These are phyloP conservation scores for Hyles euphorbiae DNA, from an alignment of 1,140 invertebrate species.

Conservation along the genomic window DNA sequence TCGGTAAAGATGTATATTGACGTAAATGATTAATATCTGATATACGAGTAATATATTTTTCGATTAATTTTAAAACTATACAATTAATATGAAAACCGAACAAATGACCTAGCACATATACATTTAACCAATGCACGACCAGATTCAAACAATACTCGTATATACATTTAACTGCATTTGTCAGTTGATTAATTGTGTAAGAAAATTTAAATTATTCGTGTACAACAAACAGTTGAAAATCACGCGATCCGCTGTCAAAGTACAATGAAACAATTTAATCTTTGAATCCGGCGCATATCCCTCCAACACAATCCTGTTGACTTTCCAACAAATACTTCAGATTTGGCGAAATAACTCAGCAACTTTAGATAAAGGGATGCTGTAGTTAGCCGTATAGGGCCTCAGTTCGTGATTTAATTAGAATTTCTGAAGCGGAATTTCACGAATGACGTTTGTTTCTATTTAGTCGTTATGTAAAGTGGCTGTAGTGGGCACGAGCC, in stretches of 20 bases:
- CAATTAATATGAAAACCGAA: no score
- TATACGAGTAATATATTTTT: no score
- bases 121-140: no score
- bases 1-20: no score
- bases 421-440: slow-evolving; percentile 42
- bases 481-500: slow-evolving; percentile 12
- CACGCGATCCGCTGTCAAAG: slow-evolving; percentile 19
- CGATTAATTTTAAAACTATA: no score
- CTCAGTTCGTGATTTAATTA: slow-evolving; percentile 43
- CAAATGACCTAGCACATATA: no score
- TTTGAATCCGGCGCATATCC: slow-evolving; percentile 24
- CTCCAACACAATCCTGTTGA: slow-evolving; percentile 24
- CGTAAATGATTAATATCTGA: no score
- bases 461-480: slow-evolving; percentile 31
- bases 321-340: slow-evolving; percentile 34
- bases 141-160: no score
- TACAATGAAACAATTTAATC: slow-evolving; percentile 23
- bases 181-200: slow-evolving; percentile 12
- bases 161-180: slow-evolving; percentile 2
- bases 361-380: slow-evolving; percentile 37
- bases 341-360: slow-evolving; percentile 38
- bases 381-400: slow-evolving; percentile 35
- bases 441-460: slow-evolving; percentile 40
- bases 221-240: slow-evolving; percentile 1
- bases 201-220: slow-evolving; percentile 8